Evolutionary conservation across 2,797 vertebrate genomes (phyloP), one percentile per base, ranked within the genome.

Genomic region (Notolabrus celidotus): DNA sequence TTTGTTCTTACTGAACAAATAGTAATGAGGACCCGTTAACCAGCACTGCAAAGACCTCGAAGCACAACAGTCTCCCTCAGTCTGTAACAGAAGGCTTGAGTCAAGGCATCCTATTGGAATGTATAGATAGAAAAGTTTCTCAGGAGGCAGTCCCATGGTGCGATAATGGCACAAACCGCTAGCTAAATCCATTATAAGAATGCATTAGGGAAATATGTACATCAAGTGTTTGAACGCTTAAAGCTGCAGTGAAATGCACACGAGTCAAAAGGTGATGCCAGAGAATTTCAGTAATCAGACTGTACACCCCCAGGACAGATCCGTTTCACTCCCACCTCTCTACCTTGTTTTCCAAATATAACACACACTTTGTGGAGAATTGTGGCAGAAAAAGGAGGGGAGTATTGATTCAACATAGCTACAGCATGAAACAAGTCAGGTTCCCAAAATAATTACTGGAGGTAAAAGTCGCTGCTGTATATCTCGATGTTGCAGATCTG

Each of bases 101-200:
- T 89, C 82, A 93, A 94, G 92, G 91, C 92, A 92, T 92, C 89
- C 88, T 74, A 80, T 86, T 93, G 94, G 94, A 95, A 95, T 94
- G 93, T 94, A 84, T 84, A 70, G 82, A 90, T 86, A 88, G 86
- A 90, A 92, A 93, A 71, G 65, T 78, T 78, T 89, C 61, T 89
- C 83, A 71, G 81, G 88, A 90, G 83, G 88, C 89, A 88, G 90
- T 85, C 90, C 86, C 83, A 71, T 74, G 82, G 84, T 82, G 80
- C 74, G 51, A 80, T 56, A 67, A 87, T 80, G 85, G 77, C 70
- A 78, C 74, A 86, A 73, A 80, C 74, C 65, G 59, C 72, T 23
- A 71, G 54, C 70, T 58, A 61, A 73, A 74, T 72, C 54, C 49
- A 67, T 62, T 55, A 61, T 31, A 81, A 85, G 77, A 82, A 83